Evolutionary conservation across 2,797 vertebrate species (phyloP).

Genomic region (Malacoraja senta): DNA sequence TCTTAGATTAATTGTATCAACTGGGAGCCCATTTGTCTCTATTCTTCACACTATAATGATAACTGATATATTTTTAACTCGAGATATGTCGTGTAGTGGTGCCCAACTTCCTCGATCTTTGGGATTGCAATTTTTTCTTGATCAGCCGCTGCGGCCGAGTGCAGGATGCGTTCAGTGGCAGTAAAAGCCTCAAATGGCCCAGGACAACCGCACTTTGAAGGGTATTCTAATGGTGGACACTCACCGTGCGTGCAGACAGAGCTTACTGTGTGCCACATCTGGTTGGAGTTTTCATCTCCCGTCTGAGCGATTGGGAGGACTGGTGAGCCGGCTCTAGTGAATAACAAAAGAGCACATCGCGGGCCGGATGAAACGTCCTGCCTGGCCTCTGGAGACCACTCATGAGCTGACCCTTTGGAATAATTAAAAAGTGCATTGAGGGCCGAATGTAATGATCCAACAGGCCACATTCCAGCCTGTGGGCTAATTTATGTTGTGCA

Average conservation of each 20-base stretch:
- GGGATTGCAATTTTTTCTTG: background rate
- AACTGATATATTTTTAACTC: background rate
- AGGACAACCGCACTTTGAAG: conserved; percentile 34
- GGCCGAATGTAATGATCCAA: conserved; percentile 37
- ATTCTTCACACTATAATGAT: background rate
- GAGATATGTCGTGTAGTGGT: background rate
- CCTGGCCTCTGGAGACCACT: conserved; percentile 38
- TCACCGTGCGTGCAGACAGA: conserved; percentile 38
- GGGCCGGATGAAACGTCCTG: conserved; percentile 38
- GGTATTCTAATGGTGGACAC: conserved; percentile 35
- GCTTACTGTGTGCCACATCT: conserved; percentile 39
- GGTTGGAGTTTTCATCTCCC: conserved; percentile 39
- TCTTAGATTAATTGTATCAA: background rate
- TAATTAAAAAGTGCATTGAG: conserved; percentile 39
- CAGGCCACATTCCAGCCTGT: conserved; percentile 25
- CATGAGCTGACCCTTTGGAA: conserved; percentile 38
- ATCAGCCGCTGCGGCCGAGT: background rate
- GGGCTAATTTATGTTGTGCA: conserved; percentile 30
- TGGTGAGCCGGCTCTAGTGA: conserved; percentile 38
- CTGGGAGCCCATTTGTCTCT: background rate
- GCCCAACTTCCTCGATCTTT: background rate
- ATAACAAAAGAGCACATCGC: conserved; percentile 37
- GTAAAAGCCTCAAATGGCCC: conserved; percentile 27
- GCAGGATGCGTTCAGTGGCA: conserved; percentile 24
- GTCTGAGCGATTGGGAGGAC: conserved; percentile 37